These are phyloP conservation scores for Hirudo medicinalis DNA, from an alignment of 1,140 invertebrate genomes.

Conservation along the genomic window DNA sequence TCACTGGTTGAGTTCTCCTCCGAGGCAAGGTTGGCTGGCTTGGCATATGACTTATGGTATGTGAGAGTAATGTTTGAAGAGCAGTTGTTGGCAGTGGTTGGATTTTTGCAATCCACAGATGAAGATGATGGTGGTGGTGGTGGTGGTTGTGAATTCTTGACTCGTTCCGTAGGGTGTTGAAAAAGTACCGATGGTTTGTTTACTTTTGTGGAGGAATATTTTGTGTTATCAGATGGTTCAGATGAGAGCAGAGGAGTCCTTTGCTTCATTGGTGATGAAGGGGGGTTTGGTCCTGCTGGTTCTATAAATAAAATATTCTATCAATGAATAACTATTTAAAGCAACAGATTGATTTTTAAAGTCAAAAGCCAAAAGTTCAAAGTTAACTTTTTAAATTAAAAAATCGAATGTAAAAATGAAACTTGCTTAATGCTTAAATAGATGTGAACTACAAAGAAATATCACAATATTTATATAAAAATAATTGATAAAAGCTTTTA, in stretches of 20 bases:
- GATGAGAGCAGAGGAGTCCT: conserved; percentile 6
- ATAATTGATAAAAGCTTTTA: no score
- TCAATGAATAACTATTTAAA: no score
- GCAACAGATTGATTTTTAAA: no score
- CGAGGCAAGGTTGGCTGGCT: neutral
- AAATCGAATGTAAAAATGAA: no score
- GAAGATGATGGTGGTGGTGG: neutral
- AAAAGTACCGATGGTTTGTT: neutral
- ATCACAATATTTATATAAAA: no score
- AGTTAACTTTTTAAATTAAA: no score
- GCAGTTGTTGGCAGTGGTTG: neutral
- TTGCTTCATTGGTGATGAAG: neutral
- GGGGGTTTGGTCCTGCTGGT: no score
- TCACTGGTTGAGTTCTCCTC: conserved; percentile 11
- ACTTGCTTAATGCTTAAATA: no score
- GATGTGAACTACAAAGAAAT: no score
- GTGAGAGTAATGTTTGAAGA: neutral
- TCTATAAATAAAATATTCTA: no score
- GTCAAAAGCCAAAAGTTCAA: no score
- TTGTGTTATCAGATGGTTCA: neutral
- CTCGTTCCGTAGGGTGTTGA: neutral
- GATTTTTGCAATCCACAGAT: neutral
- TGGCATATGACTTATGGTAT: conserved; percentile 1
- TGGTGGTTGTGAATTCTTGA: no score
- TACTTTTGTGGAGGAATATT: neutral